These are phyloP conservation scores for Tinea pellionella DNA, from an alignment of 2,888 invertebrate genomes.

Conservation along the genomic window DNA sequence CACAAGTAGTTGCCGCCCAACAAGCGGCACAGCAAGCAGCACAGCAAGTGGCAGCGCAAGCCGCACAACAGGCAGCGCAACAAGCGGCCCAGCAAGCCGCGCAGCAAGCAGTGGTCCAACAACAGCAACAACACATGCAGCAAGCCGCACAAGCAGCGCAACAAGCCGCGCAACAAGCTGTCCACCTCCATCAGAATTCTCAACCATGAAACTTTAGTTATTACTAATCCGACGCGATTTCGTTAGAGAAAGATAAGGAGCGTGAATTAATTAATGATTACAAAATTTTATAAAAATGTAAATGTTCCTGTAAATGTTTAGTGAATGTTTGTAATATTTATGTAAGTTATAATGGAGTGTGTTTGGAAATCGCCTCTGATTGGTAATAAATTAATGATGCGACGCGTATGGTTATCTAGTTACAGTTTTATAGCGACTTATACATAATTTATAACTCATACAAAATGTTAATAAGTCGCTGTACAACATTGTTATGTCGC, in stretches of 20 bases:
- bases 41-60: slow-evolving; percentile 22
- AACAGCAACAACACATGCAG: slow-evolving; percentile 11
- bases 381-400: slow-evolving; percentile 28
- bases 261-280: not conserved
- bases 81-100: slow-evolving; percentile 25
- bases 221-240: slow-evolving; percentile 76
- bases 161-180: slow-evolving; percentile 49
- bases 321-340: slow-evolving; percentile 17
- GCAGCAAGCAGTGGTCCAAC: slow-evolving; percentile 28
- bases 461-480: not conserved
- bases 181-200: slow-evolving; percentile 65
- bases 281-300: slow-evolving; percentile 13
- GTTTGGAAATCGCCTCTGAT: slow-evolving; percentile 56
- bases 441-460: not conserved
- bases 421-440: not conserved
- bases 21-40: slow-evolving; percentile 35
- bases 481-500: slow-evolving; percentile 2
- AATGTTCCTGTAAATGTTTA: slow-evolving; percentile 21
- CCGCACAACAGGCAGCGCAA: slow-evolving; percentile 31
- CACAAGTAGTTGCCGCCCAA: slow-evolving; percentile 20
- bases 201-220: slow-evolving; percentile 85
- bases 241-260: slow-evolving; percentile 22
- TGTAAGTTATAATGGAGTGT: slow-evolving; percentile 23
- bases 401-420: not conserved
- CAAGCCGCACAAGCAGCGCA: slow-evolving; percentile 26